Evolutionary conservation across 2,797 vertebrate species (phyloP), one percentile per base, ranked within the genome.

Genomic region (Paramormyrops hopkinsi): DNA sequence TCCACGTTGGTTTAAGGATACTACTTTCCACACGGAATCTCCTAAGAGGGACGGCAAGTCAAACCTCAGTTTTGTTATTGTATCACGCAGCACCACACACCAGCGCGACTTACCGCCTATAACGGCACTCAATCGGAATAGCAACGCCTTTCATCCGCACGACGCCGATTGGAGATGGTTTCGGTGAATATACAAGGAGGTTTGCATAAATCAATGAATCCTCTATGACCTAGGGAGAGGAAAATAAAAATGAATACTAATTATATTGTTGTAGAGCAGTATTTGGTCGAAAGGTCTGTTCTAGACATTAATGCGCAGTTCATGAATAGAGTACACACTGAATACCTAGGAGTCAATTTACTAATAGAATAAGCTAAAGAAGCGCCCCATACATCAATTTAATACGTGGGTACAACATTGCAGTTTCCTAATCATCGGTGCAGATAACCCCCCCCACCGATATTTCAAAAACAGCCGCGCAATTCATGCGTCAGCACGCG

Each of bases 1-100:
- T 62, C 96, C 95, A 96, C 3, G 92, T 93, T 0, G 96, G 96
- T 0, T 8, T 12, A 4, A 96, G 87, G 0, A 94, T 90, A 22
- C 19, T 37, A 84, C 94, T 94, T 88, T 92, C 93, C 88, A 96
- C 90, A 51, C 93, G 93, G 93, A 95, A 95, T 89, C 92, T 94
- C 92, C 95, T 96, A 3, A 59, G n/a, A 12, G 86, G 25, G 51
- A 87, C 11, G 54, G 12, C 8, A 48, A 14, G 48, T 33, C 7
- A n/a, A 4, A 29, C 2, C 2, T 46, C 50, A 54, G 19, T 76
- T 76, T 6, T 33, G 33, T 25, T 44, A 46, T 41, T 19, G 0
- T 50, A 4, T 25, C 9, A 51, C 17, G 8, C 29, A n/a, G 25
- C 8, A 65, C 11, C 12, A 41, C 6, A 86, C 3, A 41, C 5